A percentile compares a stretch with the other conserved stretches of the same genome.
Conservation (phyloP, 2,888 invertebrate species). For the Odontomyia ornata region DNA sequence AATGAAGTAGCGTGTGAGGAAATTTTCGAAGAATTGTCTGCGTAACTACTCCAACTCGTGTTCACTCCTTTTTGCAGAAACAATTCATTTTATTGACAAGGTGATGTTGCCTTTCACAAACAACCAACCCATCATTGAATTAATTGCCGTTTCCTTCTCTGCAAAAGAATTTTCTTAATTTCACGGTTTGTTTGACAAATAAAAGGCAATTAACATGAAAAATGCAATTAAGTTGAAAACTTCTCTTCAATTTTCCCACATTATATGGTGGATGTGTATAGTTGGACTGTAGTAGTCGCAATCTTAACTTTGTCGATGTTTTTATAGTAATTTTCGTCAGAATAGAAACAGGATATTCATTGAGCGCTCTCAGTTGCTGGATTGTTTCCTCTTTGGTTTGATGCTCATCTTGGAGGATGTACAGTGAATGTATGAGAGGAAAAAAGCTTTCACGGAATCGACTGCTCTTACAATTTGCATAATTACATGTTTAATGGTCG, state of each 20-base stretch:
- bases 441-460: not conserved
- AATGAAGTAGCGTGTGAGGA: too few species aligned
- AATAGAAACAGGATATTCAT: not conserved
- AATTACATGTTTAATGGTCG: slow-evolving; percentile 30
- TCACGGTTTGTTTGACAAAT: slow-evolving; percentile 44
- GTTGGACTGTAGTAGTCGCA: slow-evolving; percentile 6
- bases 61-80: too few species aligned
- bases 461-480: slow-evolving; percentile 25
- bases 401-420: not conserved
- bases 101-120: not conserved
- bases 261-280: too few species aligned
- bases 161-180: slow-evolving; percentile 44
- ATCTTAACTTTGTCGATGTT: slow-evolving; percentile 12
- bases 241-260: slow-evolving; percentile 26
- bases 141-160: slow-evolving; percentile 11
- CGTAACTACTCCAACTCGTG: too few species aligned
- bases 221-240: slow-evolving; percentile 43
- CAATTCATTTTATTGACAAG: not conserved
- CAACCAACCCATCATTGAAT: slow-evolving; percentile 27
- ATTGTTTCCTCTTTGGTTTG: not conserved
- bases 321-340: not conserved
- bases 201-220: slow-evolving; percentile 42
- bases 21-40: too few species aligned
- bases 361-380: not conserved
- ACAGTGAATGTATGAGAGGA: too few species aligned